Evolutionary conservation across 2,113 vertebrate genomes (phyloP), one percentile per base, ranked within the genome.

Genomic region (Brienomyrus longianalis): DNA sequence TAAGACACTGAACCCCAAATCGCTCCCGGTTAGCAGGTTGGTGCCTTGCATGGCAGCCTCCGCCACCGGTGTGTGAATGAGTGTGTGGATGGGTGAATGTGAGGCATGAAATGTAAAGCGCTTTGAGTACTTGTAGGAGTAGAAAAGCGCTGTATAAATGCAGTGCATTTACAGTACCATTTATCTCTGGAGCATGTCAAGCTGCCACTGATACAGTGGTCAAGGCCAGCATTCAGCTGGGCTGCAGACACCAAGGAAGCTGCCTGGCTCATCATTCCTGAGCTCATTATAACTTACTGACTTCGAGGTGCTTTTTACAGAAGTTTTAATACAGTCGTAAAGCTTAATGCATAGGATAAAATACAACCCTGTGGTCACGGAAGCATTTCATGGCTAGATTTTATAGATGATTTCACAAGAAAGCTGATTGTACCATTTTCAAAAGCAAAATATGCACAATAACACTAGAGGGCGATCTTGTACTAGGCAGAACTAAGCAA

Each of bases 401-500:
- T 84, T 47, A 84, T n/a, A 84, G 83, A 23, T 19, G 8, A 84
- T 84, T 45, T 84, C 39, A 47, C 83, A 84, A n/a, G 83, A 48
- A 21, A 84, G 39, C 21, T 48, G 43, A 84, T 48, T 84, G 83
- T 17, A 84, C 45, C 13, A 1, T 80, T 84, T 48, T 84, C 21
- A 48, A 23, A 39, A 83, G 43, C 80, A 83, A 84, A 84, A 45
- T 21, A 83, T 45, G n/a, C 35, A 88, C 43, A 21, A 3, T 47
- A n/a, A 27, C 89, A 90, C 62, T 56, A 87, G 89, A 90, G 84
- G 85, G 47, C 89, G 66, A 6, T 87, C 35, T 87, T 17, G 43
- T 45, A 45, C 54, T 43, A 21, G 59, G 56, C 83, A 62, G n/a
- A 56, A 70, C 21, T 51, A 31, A 45, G 39, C 45, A 50, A 59